Base-by-base conservation (phyloP, 1,140 invertebrate genomes). In the Aphis craccivora region DNA sequence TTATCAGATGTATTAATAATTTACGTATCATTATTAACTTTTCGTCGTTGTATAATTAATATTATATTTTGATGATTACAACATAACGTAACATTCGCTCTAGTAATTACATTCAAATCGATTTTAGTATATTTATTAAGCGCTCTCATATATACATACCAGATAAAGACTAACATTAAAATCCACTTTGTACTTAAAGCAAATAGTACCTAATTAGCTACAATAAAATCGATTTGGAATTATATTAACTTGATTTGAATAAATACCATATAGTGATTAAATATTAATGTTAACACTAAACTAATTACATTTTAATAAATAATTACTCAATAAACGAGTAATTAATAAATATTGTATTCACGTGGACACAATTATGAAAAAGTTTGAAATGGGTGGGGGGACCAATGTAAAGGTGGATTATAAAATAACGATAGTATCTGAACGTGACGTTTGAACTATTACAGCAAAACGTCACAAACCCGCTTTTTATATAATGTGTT, bases 21-120 rank as follows among this genome's bases (percentile, higher is more conserved):
- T 67, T 67, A 67, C n/a, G 30, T 76, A 35, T 76, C 60, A 76
- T 76, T 76, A n/a, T 76, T 76, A n/a, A 76, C n/a, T n/a, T 76
- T 7, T 76, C 14, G 14, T 76, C 60, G 30, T 76, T 76, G n/a
- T n/a, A n/a, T 14, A n/a, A 76, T 76, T 76, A 76, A 76, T 76
- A 76, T 76, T 76, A 76, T 67, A 76, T n/a, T 76, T 76, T 76
- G 30, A n/a, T 76, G 30, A 76, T 76, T 76, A 76, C n/a, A n/a
- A 18, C 60, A 35, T 76, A 25, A 43, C 3, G 20, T 84, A 48
- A 35, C 23, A 48, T 87, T 87, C 18, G 45, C 25, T 87, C n/a
- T 37, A 53, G 18, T 90, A 90, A 90, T 90, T 60, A 60, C 35
- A 90, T 60, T 60, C 48, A n/a, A 25, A 35, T 55, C 48, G n/a